These are phyloP conservation scores for Hycleus cichorii DNA, from an alignment of 1,140 invertebrate species.

Conservation along the genomic window DNA sequence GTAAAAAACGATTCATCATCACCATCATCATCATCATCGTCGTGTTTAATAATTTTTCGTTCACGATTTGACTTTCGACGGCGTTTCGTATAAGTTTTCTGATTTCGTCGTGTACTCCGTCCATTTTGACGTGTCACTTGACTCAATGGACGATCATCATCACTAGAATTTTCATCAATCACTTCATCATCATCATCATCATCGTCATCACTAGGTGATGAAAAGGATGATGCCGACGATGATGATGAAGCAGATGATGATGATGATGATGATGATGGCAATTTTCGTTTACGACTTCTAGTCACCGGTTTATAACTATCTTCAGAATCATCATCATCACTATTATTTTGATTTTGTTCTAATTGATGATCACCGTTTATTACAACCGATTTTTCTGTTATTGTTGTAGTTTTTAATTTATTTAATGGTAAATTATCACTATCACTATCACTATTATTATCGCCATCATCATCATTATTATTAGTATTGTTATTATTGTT, in stretches of 20 bases:
- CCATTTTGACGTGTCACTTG: background rate
- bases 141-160: conserved; percentile 23
- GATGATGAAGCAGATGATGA: too few species aligned
- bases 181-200: too few species aligned
- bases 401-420: conserved; percentile 13
- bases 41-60: background rate
- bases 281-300: conserved; percentile 3
- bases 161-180: conserved; percentile 10
- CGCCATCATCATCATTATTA: conserved; percentile 28
- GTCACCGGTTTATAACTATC: conserved; percentile 10
- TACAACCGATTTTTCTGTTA: background rate
- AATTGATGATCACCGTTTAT: conserved; percentile 1
- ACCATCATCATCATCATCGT: conserved; percentile 13
- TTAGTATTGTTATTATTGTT: background rate
- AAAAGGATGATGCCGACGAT: too few species aligned
- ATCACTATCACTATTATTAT: conserved; percentile 24
- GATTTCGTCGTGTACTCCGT: background rate
- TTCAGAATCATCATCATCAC: conserved; percentile 19
- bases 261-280: background rate
- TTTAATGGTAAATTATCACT: conserved; percentile 24
- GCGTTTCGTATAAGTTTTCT: background rate
- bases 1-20: conserved; percentile 41
- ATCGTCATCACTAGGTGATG: too few species aligned
- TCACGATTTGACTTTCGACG: background rate
- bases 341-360: conserved; percentile 12